Conservation (phyloP, 2,113 vertebrate genomes). For the Sphyrna mokarran region DNA sequence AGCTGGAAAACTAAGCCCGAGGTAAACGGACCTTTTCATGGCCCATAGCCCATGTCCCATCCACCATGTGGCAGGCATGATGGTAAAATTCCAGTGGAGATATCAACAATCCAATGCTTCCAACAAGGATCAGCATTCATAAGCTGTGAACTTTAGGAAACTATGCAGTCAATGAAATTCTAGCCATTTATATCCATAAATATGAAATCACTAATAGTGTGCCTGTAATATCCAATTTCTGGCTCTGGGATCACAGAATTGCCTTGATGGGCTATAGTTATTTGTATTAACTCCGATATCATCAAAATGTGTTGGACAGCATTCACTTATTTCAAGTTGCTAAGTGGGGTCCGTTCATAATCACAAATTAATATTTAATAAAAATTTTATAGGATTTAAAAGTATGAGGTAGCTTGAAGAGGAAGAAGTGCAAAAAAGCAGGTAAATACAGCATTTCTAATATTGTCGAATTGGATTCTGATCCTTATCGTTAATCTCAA, state of each 20-base stretch:
- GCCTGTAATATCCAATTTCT: not conserved
- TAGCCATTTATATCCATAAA: not conserved
- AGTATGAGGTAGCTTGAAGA: not conserved
- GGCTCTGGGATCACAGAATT: not conserved
- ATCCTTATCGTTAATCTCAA: not conserved
- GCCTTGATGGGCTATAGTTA: not conserved
- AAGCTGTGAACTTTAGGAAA: not conserved
- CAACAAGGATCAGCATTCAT: not conserved
- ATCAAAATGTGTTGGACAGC: not conserved
- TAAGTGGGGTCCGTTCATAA: not conserved
- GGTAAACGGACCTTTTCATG: too few species aligned
- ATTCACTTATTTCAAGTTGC: not conserved
- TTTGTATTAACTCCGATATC: not conserved
- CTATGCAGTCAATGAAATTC: not conserved
- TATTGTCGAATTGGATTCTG: not conserved
- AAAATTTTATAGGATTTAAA: not conserved
- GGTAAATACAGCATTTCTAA: not conserved
- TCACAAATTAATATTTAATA: not conserved
- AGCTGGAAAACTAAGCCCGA: too few species aligned
- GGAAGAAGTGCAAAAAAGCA: not conserved
- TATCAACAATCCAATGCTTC: not conserved
- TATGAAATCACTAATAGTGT: not conserved
- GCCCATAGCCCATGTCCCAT: too few species aligned
- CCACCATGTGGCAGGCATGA: too few species aligned
- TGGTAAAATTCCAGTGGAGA: too few species aligned